phyloP scores from a whole-genome alignment of 2,797 vertebrate genomes.

The Borostomias antarcticus region DNA sequence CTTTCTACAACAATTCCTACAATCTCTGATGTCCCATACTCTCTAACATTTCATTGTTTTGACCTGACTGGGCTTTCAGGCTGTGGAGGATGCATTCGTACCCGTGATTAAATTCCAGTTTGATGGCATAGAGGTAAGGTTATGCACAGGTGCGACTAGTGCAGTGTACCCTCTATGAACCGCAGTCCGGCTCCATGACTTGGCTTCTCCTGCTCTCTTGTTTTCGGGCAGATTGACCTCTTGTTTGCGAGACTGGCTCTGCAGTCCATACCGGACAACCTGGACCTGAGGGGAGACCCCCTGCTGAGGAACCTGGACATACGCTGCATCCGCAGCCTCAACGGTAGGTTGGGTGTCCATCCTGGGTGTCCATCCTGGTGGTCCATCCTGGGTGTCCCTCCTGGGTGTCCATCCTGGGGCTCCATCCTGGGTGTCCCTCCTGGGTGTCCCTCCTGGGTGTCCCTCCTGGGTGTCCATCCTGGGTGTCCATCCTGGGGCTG shows the following conservation, averaged over 20 bases:
- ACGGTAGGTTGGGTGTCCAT: slow-evolving; percentile 83
- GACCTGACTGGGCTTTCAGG: slow-evolving; percentile 79
- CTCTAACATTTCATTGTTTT: slow-evolving; percentile 30
- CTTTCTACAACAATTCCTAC: background rate
- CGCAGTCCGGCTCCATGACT: no score
- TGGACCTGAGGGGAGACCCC: slow-evolving; percentile 93
- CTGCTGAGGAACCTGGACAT: slow-evolving; percentile 92
- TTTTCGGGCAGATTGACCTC: slow-evolving; percentile 86
- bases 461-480: no score
- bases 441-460: no score
- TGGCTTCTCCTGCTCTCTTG: background rate
- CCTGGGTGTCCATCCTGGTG: no score
- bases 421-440: no score
- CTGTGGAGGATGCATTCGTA: slow-evolving; percentile 97
- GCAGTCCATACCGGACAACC: slow-evolving; percentile 92
- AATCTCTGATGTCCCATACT: background rate
- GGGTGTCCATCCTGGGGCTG: no score
- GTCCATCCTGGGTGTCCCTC: no score
- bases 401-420: no score
- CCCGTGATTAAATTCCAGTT: slow-evolving; percentile 98
- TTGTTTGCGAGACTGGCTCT: slow-evolving; percentile 93
- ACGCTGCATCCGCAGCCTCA: slow-evolving; percentile 95
- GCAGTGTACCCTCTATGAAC: background rate
- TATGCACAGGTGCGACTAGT: background rate
- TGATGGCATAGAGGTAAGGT: slow-evolving; percentile 93